A percentile compares a stretch with the other conserved stretches of the same genome.
These are phyloP conservation scores for Hesperophylax magnus DNA, from an alignment of 1,140 invertebrate species.

Conservation along the genomic window DNA sequence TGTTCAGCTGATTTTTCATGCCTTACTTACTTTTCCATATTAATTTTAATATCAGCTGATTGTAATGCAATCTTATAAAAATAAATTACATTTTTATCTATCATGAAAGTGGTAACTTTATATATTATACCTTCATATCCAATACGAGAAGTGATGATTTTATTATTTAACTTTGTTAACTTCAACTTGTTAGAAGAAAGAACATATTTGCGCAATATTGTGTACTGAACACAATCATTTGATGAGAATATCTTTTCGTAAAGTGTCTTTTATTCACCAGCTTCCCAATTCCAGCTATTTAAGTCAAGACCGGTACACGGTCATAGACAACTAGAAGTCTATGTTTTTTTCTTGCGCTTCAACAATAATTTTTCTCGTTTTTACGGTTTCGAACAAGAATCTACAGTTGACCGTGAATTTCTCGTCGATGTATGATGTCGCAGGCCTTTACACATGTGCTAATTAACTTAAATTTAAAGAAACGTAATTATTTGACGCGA, in stretches of 20 bases:
- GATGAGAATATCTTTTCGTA: conserved; percentile 15
- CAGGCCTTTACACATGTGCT: conserved; percentile 42
- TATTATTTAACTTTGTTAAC: not conserved
- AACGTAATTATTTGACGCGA: conserved; percentile 17
- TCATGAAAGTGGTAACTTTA: no score
- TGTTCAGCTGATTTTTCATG: no score
- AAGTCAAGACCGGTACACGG: not conserved
- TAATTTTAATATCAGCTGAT: no score
- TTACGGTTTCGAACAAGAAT: conserved; percentile 49
- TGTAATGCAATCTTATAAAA: no score
- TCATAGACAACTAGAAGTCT: conserved; percentile 38
- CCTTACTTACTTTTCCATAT: no score
- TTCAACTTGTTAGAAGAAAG: not conserved
- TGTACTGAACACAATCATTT: no score
- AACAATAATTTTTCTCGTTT: conserved; percentile 40
- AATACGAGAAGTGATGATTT: no score
- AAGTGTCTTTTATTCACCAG: not conserved
- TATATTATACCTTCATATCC: no score
- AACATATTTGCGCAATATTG: no score
- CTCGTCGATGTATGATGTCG: conserved; percentile 44
- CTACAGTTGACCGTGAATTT: conserved; percentile 50
- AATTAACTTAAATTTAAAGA: conserved; percentile 42
- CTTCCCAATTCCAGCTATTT: not conserved
- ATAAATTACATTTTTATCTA: no score
- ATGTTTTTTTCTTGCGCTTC: conserved; percentile 24